A percentile compares a stretch with the other conserved stretches of the same genome.
phyloP scores from a whole-genome alignment of 2,113 vertebrate genomes.

The Apistogramma diplotaenia region DNA sequence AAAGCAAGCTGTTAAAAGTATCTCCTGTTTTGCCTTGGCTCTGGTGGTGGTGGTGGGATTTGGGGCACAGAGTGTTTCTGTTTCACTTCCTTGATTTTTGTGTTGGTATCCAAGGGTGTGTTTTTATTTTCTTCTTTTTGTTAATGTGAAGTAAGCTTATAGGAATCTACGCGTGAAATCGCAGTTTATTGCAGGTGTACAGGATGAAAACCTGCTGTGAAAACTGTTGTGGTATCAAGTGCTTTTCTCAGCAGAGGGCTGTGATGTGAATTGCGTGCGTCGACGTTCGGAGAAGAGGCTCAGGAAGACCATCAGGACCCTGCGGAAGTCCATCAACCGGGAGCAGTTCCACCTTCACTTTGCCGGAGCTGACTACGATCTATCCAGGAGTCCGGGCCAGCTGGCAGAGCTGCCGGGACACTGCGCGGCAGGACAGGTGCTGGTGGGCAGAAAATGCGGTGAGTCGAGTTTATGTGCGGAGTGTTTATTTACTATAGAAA shows the following conservation, averaged over 20 bases:
- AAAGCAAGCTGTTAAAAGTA: conserved; percentile 84
- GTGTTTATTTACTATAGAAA: background rate
- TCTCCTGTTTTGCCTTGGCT: conserved; percentile 90
- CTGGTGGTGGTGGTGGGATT: conserved; percentile 37
- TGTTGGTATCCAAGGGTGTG: background rate
- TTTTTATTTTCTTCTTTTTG: background rate
- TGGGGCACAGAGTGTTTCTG: conserved; percentile 1
- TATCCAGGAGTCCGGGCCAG: conserved; percentile 77
- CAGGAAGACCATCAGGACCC: conserved; percentile 87
- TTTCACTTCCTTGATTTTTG: conserved; percentile 5
- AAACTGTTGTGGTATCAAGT: conserved; percentile 61
- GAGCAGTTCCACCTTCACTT: conserved; percentile 92
- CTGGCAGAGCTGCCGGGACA: conserved; percentile 72
- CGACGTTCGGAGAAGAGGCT: conserved; percentile 91
- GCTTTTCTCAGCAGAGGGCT: conserved; percentile 83
- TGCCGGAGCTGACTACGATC: conserved; percentile 82
- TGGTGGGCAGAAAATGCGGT: conserved; percentile 87
- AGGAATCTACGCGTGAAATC: conserved; percentile 3
- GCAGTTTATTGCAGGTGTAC: background rate
- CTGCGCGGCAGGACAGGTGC: conserved; percentile 83
- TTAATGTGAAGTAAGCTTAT: conserved; percentile 26
- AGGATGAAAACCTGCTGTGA: background rate
- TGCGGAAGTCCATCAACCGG: conserved; percentile 90
- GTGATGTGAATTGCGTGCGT: conserved; percentile 85
- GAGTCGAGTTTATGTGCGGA: conserved; percentile 65